Conservation (phyloP, 2,888 invertebrate species). For the Acanthococcus lagerstroemiae region DNA sequence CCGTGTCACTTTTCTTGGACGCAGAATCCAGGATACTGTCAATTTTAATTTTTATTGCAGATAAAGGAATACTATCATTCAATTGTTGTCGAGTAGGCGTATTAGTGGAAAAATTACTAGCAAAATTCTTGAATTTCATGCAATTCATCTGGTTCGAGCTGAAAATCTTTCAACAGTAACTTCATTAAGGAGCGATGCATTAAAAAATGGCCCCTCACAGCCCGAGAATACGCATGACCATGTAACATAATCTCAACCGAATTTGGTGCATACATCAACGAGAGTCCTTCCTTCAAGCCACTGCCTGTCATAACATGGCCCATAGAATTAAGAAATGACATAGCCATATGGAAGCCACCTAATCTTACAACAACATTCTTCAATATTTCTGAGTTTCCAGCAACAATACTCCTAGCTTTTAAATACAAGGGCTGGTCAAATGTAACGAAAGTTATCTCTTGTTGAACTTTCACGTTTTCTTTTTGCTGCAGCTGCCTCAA, state of each 20-base stretch:
- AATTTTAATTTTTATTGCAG: background rate
- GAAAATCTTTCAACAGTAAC: background rate
- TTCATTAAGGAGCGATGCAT: slow-evolving; percentile 35
- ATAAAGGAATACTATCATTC: too few species aligned
- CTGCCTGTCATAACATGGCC: slow-evolving; percentile 41
- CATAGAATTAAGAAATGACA: slow-evolving; percentile 41
- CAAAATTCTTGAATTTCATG: background rate
- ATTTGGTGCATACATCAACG: slow-evolving; percentile 38
- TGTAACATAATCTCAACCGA: slow-evolving; percentile 38
- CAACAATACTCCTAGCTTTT: slow-evolving; percentile 39
- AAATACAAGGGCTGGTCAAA: slow-evolving; percentile 40
- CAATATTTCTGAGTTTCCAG: slow-evolving; percentile 23
- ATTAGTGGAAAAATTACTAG: background rate
- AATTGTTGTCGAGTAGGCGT: too few species aligned
- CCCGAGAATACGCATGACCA: slow-evolving; percentile 39
- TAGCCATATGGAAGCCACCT: slow-evolving; percentile 39
- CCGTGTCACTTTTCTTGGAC: slow-evolving; percentile 33
- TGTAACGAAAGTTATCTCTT: too few species aligned
- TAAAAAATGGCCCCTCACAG: slow-evolving; percentile 38
- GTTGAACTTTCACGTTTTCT: too few species aligned
- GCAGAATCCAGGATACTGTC: background rate
- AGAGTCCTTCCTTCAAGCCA: slow-evolving; percentile 40
- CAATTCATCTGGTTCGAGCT: background rate
- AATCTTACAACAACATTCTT: slow-evolving; percentile 36
- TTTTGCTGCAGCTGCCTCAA: too few species aligned